phyloP scores from a whole-genome alignment of 2,113 vertebrate species.

The Tapirus terrestris region DNA sequence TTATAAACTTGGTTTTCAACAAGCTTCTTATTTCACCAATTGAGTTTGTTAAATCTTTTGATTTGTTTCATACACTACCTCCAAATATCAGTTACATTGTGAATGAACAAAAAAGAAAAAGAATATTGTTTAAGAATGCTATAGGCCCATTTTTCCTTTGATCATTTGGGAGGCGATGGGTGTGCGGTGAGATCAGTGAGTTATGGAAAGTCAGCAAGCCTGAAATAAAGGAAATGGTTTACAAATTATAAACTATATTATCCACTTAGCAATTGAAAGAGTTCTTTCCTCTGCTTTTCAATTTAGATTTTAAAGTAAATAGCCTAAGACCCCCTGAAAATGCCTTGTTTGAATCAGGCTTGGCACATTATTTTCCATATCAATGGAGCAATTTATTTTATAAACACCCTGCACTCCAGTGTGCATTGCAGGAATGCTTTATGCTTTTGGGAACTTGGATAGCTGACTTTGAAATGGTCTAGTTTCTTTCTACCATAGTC shows the following conservation, averaged over 20 bases:
- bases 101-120: conserved; percentile 56
- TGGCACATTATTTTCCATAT: conserved; percentile 59
- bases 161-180: conserved; percentile 60
- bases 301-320: conserved; percentile 74
- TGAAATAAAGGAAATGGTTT: conserved; percentile 71
- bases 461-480: conserved; percentile 66
- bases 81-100: conserved; percentile 74
- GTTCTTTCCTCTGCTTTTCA: conserved; percentile 71
- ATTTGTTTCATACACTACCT: conserved; percentile 61
- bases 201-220: conserved; percentile 68
- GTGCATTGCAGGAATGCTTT: conserved; percentile 43
- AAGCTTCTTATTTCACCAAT: conserved; percentile 44
- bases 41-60: conserved; percentile 67
- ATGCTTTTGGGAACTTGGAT: conserved; percentile 48
- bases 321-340: conserved; percentile 72
- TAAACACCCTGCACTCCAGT: conserved; percentile 26
- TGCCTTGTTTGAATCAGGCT: conserved; percentile 22
- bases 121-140: conserved; percentile 59
- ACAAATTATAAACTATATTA: conserved; percentile 78
- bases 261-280: conserved; percentile 62
- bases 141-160: conserved; percentile 43
- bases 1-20: not conserved
- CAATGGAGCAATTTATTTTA: conserved; percentile 76
- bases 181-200: conserved; percentile 57
- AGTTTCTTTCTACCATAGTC: not conserved